Conservation (phyloP, 1,140 invertebrate species). For the Drosophila yakuba region DNA sequence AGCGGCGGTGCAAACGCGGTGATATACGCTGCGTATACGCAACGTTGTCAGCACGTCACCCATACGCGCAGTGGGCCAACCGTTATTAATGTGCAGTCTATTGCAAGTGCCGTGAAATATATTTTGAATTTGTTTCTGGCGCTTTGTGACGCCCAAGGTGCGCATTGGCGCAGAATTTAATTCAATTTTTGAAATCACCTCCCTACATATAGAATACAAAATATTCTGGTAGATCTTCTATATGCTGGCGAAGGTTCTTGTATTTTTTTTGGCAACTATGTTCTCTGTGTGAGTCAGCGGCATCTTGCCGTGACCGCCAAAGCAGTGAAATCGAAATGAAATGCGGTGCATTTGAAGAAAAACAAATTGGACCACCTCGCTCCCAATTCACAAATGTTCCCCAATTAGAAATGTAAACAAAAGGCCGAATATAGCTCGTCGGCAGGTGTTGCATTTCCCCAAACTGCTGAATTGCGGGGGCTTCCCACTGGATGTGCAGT, state of each 20-base stretch:
- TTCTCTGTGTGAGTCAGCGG: constrained; percentile 58
- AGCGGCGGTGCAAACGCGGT: constrained; percentile 66
- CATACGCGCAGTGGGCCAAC: constrained; percentile 14
- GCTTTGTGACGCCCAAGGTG: constrained; percentile 44
- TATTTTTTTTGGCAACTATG: constrained; percentile 53
- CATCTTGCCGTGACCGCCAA: constrained; percentile 53
- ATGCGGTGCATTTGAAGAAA: constrained; percentile 54
- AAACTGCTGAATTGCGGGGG: background rate
- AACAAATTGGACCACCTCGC: constrained; percentile 39
- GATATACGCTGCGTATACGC: constrained; percentile 69
- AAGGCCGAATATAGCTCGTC: constrained; percentile 39
- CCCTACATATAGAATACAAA: constrained; percentile 5
- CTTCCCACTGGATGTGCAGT: background rate
- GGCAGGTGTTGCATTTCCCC: constrained; percentile 39
- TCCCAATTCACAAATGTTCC: constrained; percentile 13
- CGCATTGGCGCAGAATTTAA: constrained; percentile 15
- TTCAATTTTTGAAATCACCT: constrained; percentile 14
- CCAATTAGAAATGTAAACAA: constrained; percentile 63
- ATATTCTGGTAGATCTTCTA: constrained; percentile 12
- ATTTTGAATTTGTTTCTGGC: constrained; percentile 24
- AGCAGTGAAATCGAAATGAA: constrained; percentile 62
- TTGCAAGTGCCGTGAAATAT: constrained; percentile 33
- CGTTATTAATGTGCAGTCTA: constrained; percentile 20
- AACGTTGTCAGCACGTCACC: constrained; percentile 35
- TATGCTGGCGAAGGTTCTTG: constrained; percentile 23